A percentile compares a stretch with the other conserved stretches of the same genome.
Conservation (phyloP, 2,113 vertebrate genomes). For the Nettapus auritus region DNA sequence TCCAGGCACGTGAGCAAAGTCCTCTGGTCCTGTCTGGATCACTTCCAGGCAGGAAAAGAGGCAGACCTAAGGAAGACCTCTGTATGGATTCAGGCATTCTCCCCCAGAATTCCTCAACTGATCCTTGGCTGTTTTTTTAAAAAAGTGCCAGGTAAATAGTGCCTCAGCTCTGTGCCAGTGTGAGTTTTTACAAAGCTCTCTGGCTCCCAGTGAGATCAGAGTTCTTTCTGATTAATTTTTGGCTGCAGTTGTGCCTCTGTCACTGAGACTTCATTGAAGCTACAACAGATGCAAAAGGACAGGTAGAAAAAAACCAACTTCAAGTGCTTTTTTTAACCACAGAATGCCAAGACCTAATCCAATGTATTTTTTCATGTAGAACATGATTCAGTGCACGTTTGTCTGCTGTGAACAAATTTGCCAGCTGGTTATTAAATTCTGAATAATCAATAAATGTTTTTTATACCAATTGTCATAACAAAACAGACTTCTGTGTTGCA, state of each 20-base stretch:
- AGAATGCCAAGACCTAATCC: background rate
- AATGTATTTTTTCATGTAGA: background rate
- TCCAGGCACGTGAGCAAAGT: background rate
- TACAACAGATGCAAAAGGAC: background rate
- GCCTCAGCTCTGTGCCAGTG: background rate
- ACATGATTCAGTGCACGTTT: background rate
- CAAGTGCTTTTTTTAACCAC: background rate
- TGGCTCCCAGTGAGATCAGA: background rate
- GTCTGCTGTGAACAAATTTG: background rate
- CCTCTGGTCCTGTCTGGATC: background rate
- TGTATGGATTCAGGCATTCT: background rate
- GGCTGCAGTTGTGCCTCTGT: background rate
- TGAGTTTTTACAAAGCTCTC: background rate
- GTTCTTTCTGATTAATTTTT: background rate
- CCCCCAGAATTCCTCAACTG: background rate
- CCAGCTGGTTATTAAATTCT: background rate
- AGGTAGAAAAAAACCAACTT: background rate
- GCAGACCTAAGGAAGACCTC: background rate
- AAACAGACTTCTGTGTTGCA: background rate
- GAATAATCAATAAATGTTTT: constrained; percentile 29
- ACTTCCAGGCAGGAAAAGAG: background rate
- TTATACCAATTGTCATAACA: background rate
- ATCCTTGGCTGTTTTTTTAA: background rate
- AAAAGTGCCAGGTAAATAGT: background rate
- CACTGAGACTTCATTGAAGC: background rate